phyloP scores from a whole-genome alignment of 2,888 invertebrate genomes.

The Stenotaenia linearis region DNA sequence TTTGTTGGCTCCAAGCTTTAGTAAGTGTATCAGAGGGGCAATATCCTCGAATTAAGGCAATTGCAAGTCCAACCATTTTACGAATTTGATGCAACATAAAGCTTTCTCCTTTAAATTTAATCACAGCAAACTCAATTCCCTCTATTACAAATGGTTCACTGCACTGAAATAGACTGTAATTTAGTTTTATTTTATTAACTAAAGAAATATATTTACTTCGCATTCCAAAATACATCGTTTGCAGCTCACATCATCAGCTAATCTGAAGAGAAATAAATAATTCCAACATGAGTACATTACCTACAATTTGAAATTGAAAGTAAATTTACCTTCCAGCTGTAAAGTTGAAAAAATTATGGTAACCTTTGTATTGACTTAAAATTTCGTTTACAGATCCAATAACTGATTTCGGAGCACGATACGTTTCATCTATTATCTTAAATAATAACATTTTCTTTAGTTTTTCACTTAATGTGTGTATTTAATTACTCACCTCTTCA shows the following conservation, averaged over 20 bases:
- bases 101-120: conserved; percentile 87
- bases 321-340: conserved; percentile 80
- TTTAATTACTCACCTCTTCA: conserved; percentile 50
- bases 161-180: conserved; percentile 46
- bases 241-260: conserved; percentile 75
- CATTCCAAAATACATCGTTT: conserved; percentile 81
- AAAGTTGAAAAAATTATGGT: conserved; percentile 92
- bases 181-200: neutral
- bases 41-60: conserved; percentile 70
- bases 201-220: conserved; percentile 44
- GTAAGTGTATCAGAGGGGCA: conserved; percentile 54
- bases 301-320: too few relatives aligned
- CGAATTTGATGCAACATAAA: conserved; percentile 99
- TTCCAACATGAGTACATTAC: too few relatives aligned
- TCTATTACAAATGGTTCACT: conserved; percentile 72
- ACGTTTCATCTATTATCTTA: conserved; percentile 40
- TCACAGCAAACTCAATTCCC: conserved; percentile 75
- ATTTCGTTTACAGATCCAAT: conserved; percentile 61
- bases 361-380: conserved; percentile 63
- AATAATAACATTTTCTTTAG: conserved; percentile 30
- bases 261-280: conserved; percentile 52
- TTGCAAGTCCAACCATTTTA: conserved; percentile 82
- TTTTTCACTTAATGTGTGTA: neutral
- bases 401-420: conserved; percentile 50
- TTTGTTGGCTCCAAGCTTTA: conserved; percentile 58